Base-by-base conservation (phyloP, 2,113 vertebrate genomes). In the Megalops atlanticus region DNA sequence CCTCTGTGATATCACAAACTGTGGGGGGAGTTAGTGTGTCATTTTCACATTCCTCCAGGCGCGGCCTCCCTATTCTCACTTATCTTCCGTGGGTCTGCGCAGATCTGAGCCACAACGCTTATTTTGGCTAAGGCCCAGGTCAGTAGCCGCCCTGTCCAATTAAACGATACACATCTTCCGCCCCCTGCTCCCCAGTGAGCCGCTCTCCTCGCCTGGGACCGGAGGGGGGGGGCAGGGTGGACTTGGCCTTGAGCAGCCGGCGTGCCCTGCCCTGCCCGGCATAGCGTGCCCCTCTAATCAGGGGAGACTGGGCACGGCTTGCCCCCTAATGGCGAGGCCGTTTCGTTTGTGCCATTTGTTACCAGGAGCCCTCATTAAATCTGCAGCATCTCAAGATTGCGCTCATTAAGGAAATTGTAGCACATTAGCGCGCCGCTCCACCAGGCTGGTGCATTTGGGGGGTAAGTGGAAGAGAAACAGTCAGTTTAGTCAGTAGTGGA, bases 131-230 rank as follows among this genome's bases (percentile, higher is more conserved):
- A 0, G 78, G 78, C 85, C 86, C 89, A 89, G 86, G 86, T 88
- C 86, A 89, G 87, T 86, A 90, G 90, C 88, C 86, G 83, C 86
- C 88, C 85, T n/a, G 84, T 89, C 86, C 82, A 91, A 92, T 89
- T 89, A 91, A 87, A 91, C 69, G 81, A 91, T 88, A 85, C 81
- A 80, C 80, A 91, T 89, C 90, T 90, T 83, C n/a, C n/a, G n/a
- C 71, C 71, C 75, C 80, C 77, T 86, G 84, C 88, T 84, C 86
- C 86, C 18, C 77, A 83, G 84, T 84, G 83, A 85, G 84, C 87
- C 43, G 87, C 81, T 87, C 83, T 76, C 80, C 90, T 86, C 88
- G 79, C 73, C 73, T 2, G 80, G 77, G 78, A 76, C 76, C 52
- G 7, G 2, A 21, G n/a, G n/a, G n/a, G n/a, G n/a, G n/a, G n/a